Conservation (phyloP, 2,113 vertebrate species). For the Megalops atlanticus region DNA sequence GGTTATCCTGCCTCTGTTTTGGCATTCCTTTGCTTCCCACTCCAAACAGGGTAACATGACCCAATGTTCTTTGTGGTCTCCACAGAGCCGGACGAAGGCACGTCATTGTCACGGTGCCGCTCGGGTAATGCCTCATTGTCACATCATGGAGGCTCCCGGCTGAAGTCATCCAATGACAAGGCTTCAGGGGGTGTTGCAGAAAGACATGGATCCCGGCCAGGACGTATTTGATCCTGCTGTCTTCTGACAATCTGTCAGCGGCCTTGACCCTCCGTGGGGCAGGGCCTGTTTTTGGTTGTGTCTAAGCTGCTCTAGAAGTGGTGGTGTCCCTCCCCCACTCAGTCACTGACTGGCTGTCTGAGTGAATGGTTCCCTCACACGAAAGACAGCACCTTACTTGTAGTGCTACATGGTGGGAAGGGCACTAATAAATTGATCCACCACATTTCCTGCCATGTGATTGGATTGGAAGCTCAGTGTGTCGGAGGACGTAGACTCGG, state of each 20-base stretch:
- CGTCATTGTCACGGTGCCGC: background rate
- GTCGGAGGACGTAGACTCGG: too few relatives aligned
- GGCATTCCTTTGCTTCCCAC: too few relatives aligned
- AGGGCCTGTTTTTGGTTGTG: background rate
- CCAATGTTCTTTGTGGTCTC: background rate
- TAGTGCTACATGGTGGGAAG: background rate
- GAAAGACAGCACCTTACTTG: background rate
- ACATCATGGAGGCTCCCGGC: background rate
- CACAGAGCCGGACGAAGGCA: background rate
- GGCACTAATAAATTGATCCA: too few relatives aligned
- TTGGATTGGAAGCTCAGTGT: too few relatives aligned
- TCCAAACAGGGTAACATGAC: slow-evolving; percentile 4
- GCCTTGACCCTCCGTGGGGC: background rate
- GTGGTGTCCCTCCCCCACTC: background rate
- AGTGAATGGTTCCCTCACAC: background rate
- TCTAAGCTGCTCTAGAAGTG: background rate
- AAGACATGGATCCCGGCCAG: background rate
- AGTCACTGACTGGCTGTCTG: background rate
- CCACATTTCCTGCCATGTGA: too few relatives aligned
- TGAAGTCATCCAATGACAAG: background rate
- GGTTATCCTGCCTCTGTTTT: background rate
- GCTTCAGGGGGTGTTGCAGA: background rate
- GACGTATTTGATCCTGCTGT: background rate
- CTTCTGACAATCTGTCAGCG: background rate
- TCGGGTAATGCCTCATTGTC: slow-evolving; percentile 1